Conservation (phyloP, 2,888 invertebrate genomes). For the Limnephilus marmoratus region DNA sequence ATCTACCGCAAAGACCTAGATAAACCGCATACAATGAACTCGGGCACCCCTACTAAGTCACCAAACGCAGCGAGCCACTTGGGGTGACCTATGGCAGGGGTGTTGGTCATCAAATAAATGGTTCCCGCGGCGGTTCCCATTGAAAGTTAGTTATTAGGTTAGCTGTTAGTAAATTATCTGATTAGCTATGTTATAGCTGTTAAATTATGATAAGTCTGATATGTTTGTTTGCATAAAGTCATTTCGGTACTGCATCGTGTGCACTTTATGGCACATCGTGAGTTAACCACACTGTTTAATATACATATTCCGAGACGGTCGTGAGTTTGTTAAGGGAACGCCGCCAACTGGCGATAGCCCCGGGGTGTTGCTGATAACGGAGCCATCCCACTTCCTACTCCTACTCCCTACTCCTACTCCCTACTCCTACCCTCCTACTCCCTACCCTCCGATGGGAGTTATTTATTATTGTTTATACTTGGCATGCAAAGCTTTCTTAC, state of each 20-base stretch:
- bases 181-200: too few species aligned
- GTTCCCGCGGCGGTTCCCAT: too few species aligned
- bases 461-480: constrained; percentile 61
- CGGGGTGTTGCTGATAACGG: constrained; percentile 52
- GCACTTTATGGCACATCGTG: neutral
- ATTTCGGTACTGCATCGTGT: neutral
- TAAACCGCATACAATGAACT: too few species aligned
- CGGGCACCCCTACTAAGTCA: too few species aligned
- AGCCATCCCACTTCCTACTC: constrained; percentile 34
- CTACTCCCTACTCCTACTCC: constrained; percentile 19
- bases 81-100: too few species aligned
- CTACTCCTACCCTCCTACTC: constrained; percentile 25
- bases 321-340: constrained; percentile 35
- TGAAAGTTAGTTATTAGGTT: too few species aligned
- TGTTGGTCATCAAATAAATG: too few species aligned
- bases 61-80: too few species aligned
- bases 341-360: constrained; percentile 40
- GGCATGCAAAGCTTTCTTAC: constrained; percentile 57
- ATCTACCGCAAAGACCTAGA: too few species aligned
- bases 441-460: constrained; percentile 52
- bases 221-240: neutral
- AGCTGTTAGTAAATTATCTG: too few species aligned
- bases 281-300: neutral
- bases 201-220: neutral
- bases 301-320: constrained; percentile 29